Evolutionary conservation across 2,113 vertebrate species (phyloP), one percentile per base, ranked within the genome.

Genomic region (Corythornis cristatus): DNA sequence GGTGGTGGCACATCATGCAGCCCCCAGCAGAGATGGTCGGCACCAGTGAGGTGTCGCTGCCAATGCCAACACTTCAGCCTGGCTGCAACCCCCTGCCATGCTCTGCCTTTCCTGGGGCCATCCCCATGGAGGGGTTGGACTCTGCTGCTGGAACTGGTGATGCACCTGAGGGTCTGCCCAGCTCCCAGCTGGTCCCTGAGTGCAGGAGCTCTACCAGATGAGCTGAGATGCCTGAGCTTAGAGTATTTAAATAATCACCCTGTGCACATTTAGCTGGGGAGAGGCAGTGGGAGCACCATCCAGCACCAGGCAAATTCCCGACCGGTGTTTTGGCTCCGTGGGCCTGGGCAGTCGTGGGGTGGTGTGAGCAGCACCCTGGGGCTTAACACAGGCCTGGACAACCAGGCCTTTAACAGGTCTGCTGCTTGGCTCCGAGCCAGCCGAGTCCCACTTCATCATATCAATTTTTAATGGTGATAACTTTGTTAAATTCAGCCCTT

Each of bases 401-500:
- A 97, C 97, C 96, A 96, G 92, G 93, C 88, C 95, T 94, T 94
- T 94, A 85, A 96, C 97, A 96, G 92, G 89, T 97, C 91, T 95
- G 23, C 77, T 87, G 58, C 79, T 94, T 94, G 93, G 92, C 88
- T 57, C 56, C 61, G 82, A 93, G 70, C 72, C 33, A 2, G 42
- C 19, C 7, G 93, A 96, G 95, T 91, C 80, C 46, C 71, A 83
- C 50, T 85, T 85, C 78, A 81, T 95, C 85, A 93, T 91, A 87
- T 96, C 90, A 93, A 97, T 95, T 96, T 97, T 96, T 97, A 96
- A 97, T 95, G 75, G 91, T 96, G 89, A 81, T 95, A 97, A 89
- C 93, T 96, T 97, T 48, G 72, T 89, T 96, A 96, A 95, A 97
- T 95, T 95, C 94, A 96, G 84, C 57, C 61, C 80, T 96, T 95